Percentiles rank a stretch among this genome's conserved stretches.
phyloP scores from a whole-genome alignment of 1,140 invertebrate species.

The Tetramorium simillimum region DNA sequence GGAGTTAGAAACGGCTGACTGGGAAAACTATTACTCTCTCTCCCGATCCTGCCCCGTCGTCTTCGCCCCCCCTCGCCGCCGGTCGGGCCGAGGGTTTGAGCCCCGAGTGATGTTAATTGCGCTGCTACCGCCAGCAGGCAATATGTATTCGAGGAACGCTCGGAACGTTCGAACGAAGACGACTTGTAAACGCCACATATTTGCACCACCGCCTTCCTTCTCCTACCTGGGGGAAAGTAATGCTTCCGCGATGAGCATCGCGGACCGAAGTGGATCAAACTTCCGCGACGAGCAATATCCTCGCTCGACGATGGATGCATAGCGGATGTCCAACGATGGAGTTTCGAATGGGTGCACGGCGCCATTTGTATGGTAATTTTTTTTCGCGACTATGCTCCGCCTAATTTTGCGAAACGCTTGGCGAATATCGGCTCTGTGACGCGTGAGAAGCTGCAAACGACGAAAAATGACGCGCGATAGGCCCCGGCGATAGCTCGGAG shows the following conservation, averaged over 20 bases:
- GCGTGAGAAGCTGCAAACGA: neutral
- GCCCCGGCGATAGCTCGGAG: conserved; percentile 25
- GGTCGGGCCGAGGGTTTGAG: conserved; percentile 67
- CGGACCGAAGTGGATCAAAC: conserved; percentile 21
- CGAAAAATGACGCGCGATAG: conserved; percentile 15
- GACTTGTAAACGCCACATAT: conserved; percentile 62
- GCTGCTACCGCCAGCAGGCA: conserved; percentile 75
- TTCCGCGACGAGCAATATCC: conserved; percentile 17
- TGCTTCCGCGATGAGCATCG: conserved; percentile 22
- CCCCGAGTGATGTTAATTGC: conserved; percentile 77
- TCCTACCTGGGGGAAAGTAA: conserved; percentile 45
- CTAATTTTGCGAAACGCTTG: conserved; percentile 32
- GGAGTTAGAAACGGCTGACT: conserved; percentile 43
- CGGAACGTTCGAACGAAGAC: conserved; percentile 62
- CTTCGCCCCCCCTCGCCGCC: conserved; percentile 55
- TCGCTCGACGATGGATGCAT: conserved; percentile 32
- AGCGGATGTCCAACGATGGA: conserved; percentile 11
- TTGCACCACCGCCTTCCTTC: neutral
- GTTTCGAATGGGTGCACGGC: conserved; percentile 26
- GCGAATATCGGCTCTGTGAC: conserved; percentile 23
- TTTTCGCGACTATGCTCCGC: conserved; percentile 42
- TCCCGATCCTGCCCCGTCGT: conserved; percentile 49
- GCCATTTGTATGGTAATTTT: conserved; percentile 59
- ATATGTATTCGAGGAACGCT: conserved; percentile 75
- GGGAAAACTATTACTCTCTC: conserved; percentile 73